phyloP scores from a whole-genome alignment of 2,888 invertebrate species.

The Dione vanillae region DNA sequence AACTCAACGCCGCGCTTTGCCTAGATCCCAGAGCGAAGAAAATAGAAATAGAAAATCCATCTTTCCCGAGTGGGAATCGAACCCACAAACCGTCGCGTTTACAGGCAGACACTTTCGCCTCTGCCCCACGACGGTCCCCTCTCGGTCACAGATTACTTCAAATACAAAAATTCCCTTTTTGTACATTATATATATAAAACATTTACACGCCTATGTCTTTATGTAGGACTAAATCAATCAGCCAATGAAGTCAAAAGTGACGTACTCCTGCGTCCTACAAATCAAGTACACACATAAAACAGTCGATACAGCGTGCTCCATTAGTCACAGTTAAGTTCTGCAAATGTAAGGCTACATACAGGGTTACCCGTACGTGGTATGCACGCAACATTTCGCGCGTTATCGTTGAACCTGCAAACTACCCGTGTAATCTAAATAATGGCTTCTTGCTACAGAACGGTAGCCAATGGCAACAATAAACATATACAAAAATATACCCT shows the following conservation, averaged over 20 bases:
- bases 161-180: too few species aligned
- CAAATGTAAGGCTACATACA: constrained; percentile 3
- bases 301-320: constrained; percentile 1
- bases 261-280: background rate
- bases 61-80: too few species aligned
- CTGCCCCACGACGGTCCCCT: too few species aligned
- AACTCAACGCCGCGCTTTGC: too few species aligned
- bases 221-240: background rate
- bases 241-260: background rate
- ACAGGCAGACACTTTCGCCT: too few species aligned
- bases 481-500: background rate
- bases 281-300: background rate
- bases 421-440: constrained; percentile 29
- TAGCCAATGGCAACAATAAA: background rate
- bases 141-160: too few species aligned
- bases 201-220: background rate
- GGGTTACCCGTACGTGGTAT: constrained; percentile 11
- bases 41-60: too few species aligned
- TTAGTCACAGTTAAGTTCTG: constrained; percentile 5
- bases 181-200: too few species aligned
- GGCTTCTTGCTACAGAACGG: constrained; percentile 6
- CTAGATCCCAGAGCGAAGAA: too few species aligned
- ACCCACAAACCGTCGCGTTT: too few species aligned
- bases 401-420: constrained; percentile 31
- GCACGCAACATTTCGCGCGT: constrained; percentile 29